Evolutionary conservation across 2,113 vertebrate species (phyloP).

Genomic region (Poicephalus meyeri): DNA sequence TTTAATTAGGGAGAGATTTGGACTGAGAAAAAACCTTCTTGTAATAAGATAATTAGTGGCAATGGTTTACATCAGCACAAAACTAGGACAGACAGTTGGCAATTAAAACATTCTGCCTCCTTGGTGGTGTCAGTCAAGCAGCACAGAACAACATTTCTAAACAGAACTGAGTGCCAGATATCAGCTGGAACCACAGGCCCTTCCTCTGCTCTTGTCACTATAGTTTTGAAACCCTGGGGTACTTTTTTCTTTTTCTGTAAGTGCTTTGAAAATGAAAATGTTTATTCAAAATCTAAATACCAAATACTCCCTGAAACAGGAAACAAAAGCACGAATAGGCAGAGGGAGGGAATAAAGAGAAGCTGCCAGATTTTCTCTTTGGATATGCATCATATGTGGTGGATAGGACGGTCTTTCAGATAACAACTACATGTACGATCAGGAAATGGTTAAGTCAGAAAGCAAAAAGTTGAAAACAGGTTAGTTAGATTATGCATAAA

Average conservation of each 20-base stretch:
- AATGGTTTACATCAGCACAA: slow-evolving; percentile 14
- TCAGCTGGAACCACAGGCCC: background rate
- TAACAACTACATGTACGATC: background rate
- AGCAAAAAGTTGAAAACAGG: background rate
- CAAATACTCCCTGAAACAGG: background rate
- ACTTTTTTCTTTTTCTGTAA: background rate
- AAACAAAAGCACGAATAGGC: background rate
- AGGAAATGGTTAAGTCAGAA: background rate
- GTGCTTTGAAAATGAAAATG: background rate
- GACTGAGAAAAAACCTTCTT: background rate
- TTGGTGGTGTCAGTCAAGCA: slow-evolving; percentile 1
- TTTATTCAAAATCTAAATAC: background rate
- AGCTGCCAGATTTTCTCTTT: background rate
- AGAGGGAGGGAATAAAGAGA: background rate
- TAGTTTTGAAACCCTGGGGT: background rate
- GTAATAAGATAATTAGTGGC: slow-evolving; percentile 23
- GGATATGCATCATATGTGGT: background rate
- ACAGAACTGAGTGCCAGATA: background rate
- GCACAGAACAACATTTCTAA: background rate
- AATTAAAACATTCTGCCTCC: slow-evolving; percentile 13
- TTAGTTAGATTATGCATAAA: background rate
- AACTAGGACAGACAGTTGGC: background rate
- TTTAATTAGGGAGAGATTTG: slow-evolving; percentile 42
- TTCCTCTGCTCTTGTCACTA: background rate
- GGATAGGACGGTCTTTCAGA: background rate